These are phyloP conservation scores for Chaetoderma sp. DNA, from an alignment of 2,888 invertebrate genomes.

Conservation along the genomic window DNA sequence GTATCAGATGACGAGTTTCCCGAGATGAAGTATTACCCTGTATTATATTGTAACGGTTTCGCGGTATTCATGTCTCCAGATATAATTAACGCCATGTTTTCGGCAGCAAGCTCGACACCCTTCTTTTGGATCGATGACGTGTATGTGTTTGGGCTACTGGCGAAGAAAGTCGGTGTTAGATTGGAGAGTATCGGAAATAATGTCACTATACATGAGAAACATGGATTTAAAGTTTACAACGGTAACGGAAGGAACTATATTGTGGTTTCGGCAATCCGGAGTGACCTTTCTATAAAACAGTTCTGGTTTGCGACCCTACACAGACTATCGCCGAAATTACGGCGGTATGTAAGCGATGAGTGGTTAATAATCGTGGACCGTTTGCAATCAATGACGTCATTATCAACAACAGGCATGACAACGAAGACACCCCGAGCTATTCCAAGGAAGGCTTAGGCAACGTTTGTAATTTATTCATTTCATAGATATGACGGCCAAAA, in stretches of 20 bases:
- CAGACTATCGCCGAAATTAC: neutral
- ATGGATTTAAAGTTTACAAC: slow-evolving; percentile 41
- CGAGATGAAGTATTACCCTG: slow-evolving; percentile 52
- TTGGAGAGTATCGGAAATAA: slow-evolving; percentile 79
- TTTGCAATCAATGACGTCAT: too few species aligned
- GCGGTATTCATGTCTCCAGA: slow-evolving; percentile 53
- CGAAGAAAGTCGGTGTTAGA: slow-evolving; percentile 48
- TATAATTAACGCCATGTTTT: slow-evolving; percentile 53
- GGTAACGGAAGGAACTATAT: slow-evolving; percentile 37
- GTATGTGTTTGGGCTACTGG: slow-evolving; percentile 62
- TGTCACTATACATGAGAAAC: slow-evolving; percentile 80
- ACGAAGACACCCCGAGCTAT: too few species aligned
- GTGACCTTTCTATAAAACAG: slow-evolving; percentile 41
- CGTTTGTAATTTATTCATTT: too few species aligned
- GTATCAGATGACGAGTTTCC: slow-evolving; percentile 49
- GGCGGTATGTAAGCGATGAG: neutral
- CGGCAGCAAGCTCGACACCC: slow-evolving; percentile 53
- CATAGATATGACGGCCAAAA: too few species aligned
- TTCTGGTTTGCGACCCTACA: slow-evolving; percentile 44
- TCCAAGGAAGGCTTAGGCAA: too few species aligned
- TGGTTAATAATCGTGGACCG: neutral
- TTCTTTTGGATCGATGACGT: slow-evolving; percentile 69
- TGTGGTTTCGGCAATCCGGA: slow-evolving; percentile 40
- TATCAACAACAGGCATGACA: too few species aligned
- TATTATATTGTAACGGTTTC: slow-evolving; percentile 65